Conservation (phyloP, 2,888 invertebrate genomes). For the Ellobium chinense region DNA sequence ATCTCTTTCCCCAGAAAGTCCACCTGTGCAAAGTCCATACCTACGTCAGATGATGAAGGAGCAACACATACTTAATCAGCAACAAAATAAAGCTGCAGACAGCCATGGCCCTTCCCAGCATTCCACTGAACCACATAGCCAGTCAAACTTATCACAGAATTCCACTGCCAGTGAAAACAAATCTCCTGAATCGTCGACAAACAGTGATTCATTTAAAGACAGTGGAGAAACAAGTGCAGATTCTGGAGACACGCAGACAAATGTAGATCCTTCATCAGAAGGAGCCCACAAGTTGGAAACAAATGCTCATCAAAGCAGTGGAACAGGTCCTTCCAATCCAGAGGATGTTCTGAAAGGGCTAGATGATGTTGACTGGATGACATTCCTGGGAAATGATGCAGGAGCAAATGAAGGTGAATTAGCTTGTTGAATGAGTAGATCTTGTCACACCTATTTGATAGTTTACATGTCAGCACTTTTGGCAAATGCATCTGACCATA, state of each 20-base stretch:
- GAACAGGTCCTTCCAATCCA: background rate
- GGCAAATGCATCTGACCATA: too few species aligned
- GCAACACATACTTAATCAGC: constrained; percentile 56
- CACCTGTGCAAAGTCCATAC: constrained; percentile 70
- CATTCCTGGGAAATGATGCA: constrained; percentile 5
- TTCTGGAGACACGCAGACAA: background rate
- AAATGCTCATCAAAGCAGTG: background rate
- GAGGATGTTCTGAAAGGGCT: background rate
- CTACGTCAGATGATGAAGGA: constrained; percentile 74
- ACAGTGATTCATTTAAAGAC: background rate
- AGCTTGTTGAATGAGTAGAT: background rate
- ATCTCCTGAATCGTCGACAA: background rate
- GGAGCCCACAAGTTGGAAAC: background rate
- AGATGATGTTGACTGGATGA: constrained; percentile 30
- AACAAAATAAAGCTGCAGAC: background rate
- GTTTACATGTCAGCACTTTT: too few species aligned
- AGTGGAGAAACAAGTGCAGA: background rate
- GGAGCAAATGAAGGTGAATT: constrained; percentile 1
- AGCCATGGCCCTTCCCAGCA: background rate
- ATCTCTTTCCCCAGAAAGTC: constrained; percentile 60
- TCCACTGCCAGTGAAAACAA: background rate
- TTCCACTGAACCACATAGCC: background rate
- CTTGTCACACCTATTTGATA: background rate
- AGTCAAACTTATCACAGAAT: background rate
- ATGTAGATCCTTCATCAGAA: background rate